These are phyloP conservation scores for Agapornis canus DNA, from an alignment of 2,797 vertebrate species.

Conservation along the genomic window DNA sequence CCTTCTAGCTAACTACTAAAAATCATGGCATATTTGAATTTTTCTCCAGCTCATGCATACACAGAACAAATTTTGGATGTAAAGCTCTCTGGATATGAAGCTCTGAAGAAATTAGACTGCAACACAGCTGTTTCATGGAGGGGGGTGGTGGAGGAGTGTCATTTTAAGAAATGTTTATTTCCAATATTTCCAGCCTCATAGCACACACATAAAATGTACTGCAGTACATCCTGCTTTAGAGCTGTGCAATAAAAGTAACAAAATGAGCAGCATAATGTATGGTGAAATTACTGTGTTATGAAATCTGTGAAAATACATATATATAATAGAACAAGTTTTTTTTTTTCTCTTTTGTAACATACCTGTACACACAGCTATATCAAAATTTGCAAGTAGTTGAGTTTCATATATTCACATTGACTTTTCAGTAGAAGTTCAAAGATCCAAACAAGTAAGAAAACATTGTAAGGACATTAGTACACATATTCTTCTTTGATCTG, in stretches of 20 bases:
- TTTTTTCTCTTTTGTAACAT: background rate
- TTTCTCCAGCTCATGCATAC: background rate
- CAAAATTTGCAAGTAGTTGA: background rate
- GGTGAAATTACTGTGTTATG: background rate
- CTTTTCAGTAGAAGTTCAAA: background rate
- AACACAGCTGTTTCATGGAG: background rate
- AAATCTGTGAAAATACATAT: background rate
- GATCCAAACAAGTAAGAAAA: background rate
- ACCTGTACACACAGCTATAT: background rate
- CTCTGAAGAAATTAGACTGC: background rate
- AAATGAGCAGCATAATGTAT: background rate
- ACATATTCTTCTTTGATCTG: background rate
- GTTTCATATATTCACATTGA: background rate
- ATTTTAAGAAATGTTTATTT: background rate
- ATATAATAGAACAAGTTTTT: background rate
- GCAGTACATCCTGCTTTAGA: background rate
- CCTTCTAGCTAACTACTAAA: background rate
- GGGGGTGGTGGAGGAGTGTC: rapidly evolving
- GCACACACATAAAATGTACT: background rate
- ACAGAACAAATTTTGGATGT: background rate
- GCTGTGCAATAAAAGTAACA: background rate
- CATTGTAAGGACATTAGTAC: background rate
- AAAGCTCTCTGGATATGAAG: background rate
- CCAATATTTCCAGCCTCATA: background rate
- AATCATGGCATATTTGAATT: background rate